Evolutionary conservation across 2,797 vertebrate species (phyloP).

Genomic region (Anomalospiza imberbis): DNA sequence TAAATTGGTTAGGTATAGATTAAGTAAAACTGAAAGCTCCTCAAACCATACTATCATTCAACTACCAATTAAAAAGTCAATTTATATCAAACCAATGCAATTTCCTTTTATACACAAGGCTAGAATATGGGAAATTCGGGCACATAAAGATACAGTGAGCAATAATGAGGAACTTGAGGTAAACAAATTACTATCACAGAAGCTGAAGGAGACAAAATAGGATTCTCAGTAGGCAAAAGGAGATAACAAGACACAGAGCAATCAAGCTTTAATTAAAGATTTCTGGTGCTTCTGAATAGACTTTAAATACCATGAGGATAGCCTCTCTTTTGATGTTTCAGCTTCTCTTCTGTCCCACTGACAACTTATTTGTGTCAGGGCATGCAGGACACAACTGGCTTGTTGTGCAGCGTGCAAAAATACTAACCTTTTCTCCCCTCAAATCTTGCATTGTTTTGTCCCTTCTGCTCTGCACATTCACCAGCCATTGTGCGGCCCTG

Average conservation of each 20-base stretch:
- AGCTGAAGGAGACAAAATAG: conserved; percentile 13
- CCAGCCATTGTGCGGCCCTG: neutral
- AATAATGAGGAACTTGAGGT: conserved; percentile 32
- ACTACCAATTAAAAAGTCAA: conserved; percentile 38
- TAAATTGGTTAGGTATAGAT: neutral
- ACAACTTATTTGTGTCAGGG: neutral
- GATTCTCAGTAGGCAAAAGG: neutral
- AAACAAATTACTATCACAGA: conserved; percentile 38
- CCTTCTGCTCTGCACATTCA: neutral
- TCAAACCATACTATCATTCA: neutral
- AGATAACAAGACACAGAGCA: conserved; percentile 27
- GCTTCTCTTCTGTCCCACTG: neutral
- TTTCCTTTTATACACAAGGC: conserved; percentile 15
- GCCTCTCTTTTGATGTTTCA: neutral
- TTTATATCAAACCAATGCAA: conserved; percentile 36
- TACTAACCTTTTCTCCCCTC: neutral
- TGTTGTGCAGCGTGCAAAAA: neutral
- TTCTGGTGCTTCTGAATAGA: conserved; percentile 16
- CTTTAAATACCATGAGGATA: neutral
- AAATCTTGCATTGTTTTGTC: neutral
- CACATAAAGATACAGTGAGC: conserved; percentile 16
- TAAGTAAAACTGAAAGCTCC: conserved; percentile 22
- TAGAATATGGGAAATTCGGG: neutral
- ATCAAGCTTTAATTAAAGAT: conserved; percentile 64
- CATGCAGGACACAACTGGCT: neutral